These are phyloP conservation scores for Caiman crocodilus DNA, from an alignment of 2,797 vertebrate species.

Conservation along the genomic window DNA sequence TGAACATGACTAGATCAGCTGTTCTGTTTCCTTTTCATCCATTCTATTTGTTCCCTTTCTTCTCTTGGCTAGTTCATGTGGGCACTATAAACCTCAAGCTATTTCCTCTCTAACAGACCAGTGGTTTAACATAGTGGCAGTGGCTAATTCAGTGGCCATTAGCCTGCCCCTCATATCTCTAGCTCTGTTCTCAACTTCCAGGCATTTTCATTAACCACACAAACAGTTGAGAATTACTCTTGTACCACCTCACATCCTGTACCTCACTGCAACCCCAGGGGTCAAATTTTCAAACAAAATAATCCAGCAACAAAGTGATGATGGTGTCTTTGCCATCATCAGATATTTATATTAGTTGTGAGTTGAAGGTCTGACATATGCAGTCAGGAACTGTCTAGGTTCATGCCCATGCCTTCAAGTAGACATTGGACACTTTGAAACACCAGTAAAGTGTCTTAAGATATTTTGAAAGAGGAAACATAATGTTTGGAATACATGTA, in stretches of 20 bases:
- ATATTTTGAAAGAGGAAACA: not conserved
- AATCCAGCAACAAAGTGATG: not conserved
- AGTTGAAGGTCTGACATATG: not conserved
- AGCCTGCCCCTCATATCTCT: not conserved
- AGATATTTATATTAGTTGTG: not conserved
- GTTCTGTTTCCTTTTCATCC: not conserved
- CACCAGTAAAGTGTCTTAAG: not conserved
- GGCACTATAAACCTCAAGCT: not conserved
- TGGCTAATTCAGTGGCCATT: not conserved
- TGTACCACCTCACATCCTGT: not conserved
- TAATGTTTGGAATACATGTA: accelerated
- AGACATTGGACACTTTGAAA: not conserved
- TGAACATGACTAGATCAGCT: not conserved
- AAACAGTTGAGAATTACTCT: not conserved
- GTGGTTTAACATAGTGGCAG: not conserved
- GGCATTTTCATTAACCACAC: not conserved
- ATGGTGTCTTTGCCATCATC: not conserved
- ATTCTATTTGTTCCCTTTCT: not conserved
- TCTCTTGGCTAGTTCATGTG: not conserved
- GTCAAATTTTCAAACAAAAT: not conserved
- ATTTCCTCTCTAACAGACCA: not conserved
- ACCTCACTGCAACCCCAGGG: not conserved
- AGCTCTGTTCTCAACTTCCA: not conserved
- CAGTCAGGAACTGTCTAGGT: not conserved
- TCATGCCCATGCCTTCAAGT: not conserved